Evolutionary conservation across 1,140 invertebrate species (phyloP).

Genomic region (Psilanteris sp.): DNA sequence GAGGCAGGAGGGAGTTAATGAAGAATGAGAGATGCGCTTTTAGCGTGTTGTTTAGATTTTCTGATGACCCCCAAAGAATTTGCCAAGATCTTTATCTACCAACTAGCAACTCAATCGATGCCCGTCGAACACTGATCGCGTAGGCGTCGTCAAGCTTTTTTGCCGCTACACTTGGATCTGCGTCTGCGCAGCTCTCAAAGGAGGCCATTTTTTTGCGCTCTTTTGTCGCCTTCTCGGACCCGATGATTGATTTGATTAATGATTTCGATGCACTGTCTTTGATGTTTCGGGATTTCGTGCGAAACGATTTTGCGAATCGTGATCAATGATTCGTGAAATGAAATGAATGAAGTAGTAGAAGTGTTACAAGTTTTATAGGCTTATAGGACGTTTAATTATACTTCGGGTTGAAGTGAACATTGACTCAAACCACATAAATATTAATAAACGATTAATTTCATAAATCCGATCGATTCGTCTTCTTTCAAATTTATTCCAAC

Average conservation of each 20-base stretch:
- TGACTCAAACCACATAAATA: too few relatives aligned
- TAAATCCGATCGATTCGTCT: too few relatives aligned
- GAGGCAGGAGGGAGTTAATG: neutral
- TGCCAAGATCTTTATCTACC: conserved; percentile 61
- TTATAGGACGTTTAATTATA: too few relatives aligned
- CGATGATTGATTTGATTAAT: conserved; percentile 38
- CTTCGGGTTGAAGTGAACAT: too few relatives aligned
- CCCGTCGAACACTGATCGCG: conserved; percentile 64
- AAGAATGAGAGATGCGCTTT: conserved; percentile 18
- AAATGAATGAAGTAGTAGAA: conserved; percentile 1
- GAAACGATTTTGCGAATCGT: neutral
- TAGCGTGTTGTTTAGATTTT: conserved; percentile 62
- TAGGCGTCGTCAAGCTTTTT: conserved; percentile 62
- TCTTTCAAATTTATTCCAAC: too few relatives aligned
- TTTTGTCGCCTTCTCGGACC: neutral
- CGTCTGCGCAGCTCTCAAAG: conserved; percentile 3
- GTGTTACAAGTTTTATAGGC: too few relatives aligned
- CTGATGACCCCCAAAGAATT: conserved; percentile 52
- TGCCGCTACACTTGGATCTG: conserved; percentile 24
- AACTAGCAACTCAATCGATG: conserved; percentile 67
- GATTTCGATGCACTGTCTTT: conserved; percentile 1
- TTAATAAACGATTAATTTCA: too few relatives aligned
- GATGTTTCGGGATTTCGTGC: too few relatives aligned
- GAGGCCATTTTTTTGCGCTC: conserved; percentile 6
- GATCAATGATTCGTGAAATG: conserved; percentile 1